Conservation (phyloP, 2,797 vertebrate species). For the Malacoraja senta region DNA sequence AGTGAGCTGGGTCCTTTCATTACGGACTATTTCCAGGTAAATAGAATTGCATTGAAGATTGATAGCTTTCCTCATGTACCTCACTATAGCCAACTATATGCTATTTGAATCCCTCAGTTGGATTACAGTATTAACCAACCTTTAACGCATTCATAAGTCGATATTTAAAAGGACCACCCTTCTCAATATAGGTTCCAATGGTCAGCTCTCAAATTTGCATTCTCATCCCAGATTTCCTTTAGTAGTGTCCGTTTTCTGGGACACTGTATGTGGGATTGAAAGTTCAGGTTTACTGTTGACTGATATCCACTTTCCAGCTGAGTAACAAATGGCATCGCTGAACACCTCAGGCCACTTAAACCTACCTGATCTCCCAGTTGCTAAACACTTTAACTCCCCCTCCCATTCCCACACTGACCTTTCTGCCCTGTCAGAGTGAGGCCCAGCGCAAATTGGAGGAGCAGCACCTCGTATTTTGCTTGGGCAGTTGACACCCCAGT, state of each 20-base stretch:
- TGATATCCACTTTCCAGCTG: neutral
- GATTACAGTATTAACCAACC: neutral
- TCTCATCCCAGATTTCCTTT: neutral
- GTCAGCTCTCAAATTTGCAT: neutral
- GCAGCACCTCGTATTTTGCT: too few relatives aligned
- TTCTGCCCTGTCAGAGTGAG: too few relatives aligned
- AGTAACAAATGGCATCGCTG: neutral
- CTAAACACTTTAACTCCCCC: too few relatives aligned
- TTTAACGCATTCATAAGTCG: neutral
- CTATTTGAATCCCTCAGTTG: neutral
- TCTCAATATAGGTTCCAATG: neutral
- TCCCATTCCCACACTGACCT: too few relatives aligned
- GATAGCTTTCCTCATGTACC: too few relatives aligned
- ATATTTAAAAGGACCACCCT: too few relatives aligned
- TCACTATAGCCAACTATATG: neutral
- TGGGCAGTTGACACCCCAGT: too few relatives aligned
- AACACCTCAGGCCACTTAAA: too few relatives aligned
- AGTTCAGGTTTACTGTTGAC: neutral
- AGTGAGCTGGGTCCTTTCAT: slow-evolving; percentile 93
- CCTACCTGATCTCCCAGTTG: too few relatives aligned
- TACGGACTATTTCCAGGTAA: slow-evolving; percentile 90
- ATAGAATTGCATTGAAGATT: neutral
- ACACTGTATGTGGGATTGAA: neutral
- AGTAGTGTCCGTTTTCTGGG: neutral
- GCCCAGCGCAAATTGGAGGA: too few relatives aligned